Base-by-base conservation (phyloP, 2,113 vertebrate genomes). In the Podarcis cretensis region DNA sequence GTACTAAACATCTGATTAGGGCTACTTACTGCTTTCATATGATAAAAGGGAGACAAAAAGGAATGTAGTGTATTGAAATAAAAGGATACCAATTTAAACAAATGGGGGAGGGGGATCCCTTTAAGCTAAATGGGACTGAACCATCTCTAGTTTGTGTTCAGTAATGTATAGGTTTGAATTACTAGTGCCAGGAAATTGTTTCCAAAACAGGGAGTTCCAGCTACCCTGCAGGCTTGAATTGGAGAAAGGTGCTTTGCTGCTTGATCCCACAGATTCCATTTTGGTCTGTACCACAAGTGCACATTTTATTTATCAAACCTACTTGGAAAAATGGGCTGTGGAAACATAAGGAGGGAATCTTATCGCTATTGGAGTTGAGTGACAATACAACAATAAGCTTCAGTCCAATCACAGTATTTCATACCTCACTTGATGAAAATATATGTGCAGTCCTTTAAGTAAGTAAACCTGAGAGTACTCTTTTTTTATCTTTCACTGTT, bases 11-110 rank as follows among this genome's bases (percentile, higher is more conserved):
- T 32, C 32, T 83, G 25, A 69, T 68, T 27, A 48, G 25, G 37
- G 37, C 27, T 83, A 6, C 37, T 65, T 30, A 86, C 35, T n/a
- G 23, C 32, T 37, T 21, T 30, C 73, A 71, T 74, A 21, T 30
- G 75, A 40, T 32, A 75, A 90, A 82, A 1, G 71, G 43, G 75
- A 90, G 78, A 85, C 32, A 87, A 89, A 85, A 93, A 87, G 92
- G 94, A 96, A 95, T 95, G 90, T 93, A 30, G 37, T 40, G 48
- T 30, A 48, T 16, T 32, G 37, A 84, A 79, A 63, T 6, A 63
- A 30, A 77, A 40, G 2, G 13, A 83, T 83, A 77, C 32, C 16
- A 66, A 21, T 89, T 76, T 90, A 30, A 90, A 75, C 63, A 32
- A 16, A 73, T 89, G 25, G 13, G 85, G 71, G 23, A 74, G 9